Conservation (phyloP, 1,140 invertebrate species). For the Procambarus virginalis region DNA sequence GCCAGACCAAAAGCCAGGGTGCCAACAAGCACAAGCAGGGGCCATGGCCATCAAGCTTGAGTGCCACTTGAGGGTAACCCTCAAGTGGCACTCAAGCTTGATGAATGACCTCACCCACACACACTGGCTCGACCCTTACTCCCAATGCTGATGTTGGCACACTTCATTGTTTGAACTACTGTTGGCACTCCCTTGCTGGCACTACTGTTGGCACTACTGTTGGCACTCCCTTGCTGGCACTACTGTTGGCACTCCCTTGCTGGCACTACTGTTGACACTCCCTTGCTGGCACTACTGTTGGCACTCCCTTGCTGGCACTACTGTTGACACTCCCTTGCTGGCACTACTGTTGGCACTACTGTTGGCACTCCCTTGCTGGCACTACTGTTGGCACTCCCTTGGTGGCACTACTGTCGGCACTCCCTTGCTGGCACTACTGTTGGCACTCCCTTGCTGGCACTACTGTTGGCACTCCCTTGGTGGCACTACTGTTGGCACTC, state of each 20-base stretch:
- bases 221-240: neutral
- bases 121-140: neutral
- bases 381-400: no score
- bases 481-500: no score
- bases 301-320: no score
- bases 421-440: neutral
- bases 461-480: no score
- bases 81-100: neutral
- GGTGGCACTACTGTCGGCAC: neutral
- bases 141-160: neutral
- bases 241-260: neutral
- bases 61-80: no score
- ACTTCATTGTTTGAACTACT: neutral
- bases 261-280: no score
- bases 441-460: no score
- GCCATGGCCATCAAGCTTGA: neutral
- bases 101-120: neutral
- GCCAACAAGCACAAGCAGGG: neutral
- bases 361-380: no score
- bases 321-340: no score
- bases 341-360: no score
- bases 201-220: neutral
- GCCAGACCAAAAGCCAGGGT: no score
- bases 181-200: neutral
- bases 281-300: no score